Base-by-base conservation (phyloP, 2,113 vertebrate species). In the Dascyllus trimaculatus region DNA sequence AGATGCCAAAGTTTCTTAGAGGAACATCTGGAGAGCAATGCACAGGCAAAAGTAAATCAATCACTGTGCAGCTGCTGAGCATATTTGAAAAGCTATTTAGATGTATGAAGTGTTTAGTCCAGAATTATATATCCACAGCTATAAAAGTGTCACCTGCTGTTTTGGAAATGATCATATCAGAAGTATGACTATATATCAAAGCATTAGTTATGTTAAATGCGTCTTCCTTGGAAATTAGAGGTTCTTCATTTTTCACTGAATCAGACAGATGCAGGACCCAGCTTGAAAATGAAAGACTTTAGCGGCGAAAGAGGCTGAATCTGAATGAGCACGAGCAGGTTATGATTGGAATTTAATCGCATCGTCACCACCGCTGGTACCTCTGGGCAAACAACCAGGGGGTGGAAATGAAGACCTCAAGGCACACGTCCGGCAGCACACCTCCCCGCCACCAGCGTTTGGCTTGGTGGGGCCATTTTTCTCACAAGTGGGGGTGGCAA, bases 381-480 rank as follows among this genome's bases (percentile, higher is more conserved):
- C 40, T 62, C 70, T 60, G 61, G 40, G 59, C 58, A 77, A 62
- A 58, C 38, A 56, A 58, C 51, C 64, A 63, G 24, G 45, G 18
- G 56, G 56, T 60, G 57, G 21, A 69, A 35, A 40, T 29, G 25
- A 80, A 62, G 29, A 45, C 43, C n/a, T 59, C 25, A 21, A 18
- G 51, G 71, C 58, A 61, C 25, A 68, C 19, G 35, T 80, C 40
- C 66, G 43, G 46, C 11, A 80, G 62, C 53, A 35, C 26, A 53
- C 25, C 11, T 51, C 59, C 29, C 54, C 7, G 25, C 70, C 59
- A 54, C 75, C 17, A 70, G 40, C 38, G 46, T 60, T 59, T 56
- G 59, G 25, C 40, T 53, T 57, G 21, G 10, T 58, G 11, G 1
- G 0, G 4, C 24, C 4, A 29, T 29, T 29, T 29, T 3, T 29